Percentiles rank a stretch among this genome's conserved stretches.
These are phyloP conservation scores for Babyrousa celebensis DNA, from an alignment of 2,797 vertebrate species.

Conservation along the genomic window DNA sequence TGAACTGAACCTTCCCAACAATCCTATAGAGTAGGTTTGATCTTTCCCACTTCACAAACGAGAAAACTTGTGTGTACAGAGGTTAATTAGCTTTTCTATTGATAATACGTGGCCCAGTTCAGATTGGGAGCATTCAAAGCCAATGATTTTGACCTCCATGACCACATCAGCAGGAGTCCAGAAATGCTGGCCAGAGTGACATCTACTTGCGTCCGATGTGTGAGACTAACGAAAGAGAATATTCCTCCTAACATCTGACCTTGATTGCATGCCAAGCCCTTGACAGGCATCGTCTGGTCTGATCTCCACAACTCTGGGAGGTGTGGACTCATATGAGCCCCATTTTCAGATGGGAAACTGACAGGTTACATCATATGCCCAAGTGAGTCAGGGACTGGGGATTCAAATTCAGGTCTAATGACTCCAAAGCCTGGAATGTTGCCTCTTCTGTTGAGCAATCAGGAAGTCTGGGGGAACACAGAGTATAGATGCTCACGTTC, in stretches of 20 bases:
- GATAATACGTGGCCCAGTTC: not conserved
- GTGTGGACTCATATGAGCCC: not conserved
- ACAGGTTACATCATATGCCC: not conserved
- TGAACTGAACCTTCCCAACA: slow-evolving; percentile 54
- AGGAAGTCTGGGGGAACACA: not conserved
- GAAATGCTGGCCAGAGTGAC: not conserved
- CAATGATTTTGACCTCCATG: not conserved
- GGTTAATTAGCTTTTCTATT: not conserved
- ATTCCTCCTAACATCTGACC: slow-evolving; percentile 28
- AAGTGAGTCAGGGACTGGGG: not conserved
- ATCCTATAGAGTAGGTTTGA: not conserved
- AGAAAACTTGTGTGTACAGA: not conserved
- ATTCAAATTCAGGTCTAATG: slow-evolving; percentile 28
- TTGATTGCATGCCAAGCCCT: not conserved
- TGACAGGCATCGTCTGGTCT: not conserved
- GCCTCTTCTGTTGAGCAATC: not conserved
- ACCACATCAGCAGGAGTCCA: not conserved
- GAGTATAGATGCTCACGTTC: not conserved
- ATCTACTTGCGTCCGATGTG: slow-evolving; percentile 11
- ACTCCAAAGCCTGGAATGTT: not conserved
- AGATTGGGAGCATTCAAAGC: not conserved
- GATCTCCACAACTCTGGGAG: not conserved
- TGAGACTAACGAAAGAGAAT: not conserved
- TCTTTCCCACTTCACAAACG: not conserved
- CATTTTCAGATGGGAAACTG: slow-evolving; percentile 48